These are phyloP conservation scores for Scomber japonicus DNA, from an alignment of 2,113 vertebrate genomes.

Conservation along the genomic window DNA sequence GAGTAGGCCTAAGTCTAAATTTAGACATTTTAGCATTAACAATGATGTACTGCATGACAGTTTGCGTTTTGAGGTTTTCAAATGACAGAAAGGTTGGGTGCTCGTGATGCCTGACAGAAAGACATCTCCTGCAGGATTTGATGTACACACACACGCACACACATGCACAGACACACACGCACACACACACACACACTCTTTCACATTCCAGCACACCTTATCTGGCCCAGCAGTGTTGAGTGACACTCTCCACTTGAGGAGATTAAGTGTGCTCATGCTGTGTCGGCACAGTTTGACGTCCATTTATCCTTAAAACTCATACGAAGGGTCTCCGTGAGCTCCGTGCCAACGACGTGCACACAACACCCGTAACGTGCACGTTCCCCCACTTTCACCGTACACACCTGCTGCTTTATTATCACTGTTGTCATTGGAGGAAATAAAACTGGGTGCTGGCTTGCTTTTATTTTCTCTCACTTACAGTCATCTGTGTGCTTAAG, in stretches of 20 bases:
- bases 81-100: conserved; percentile 3
- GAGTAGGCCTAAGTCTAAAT: conserved; percentile 21
- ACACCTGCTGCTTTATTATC: conserved; percentile 31
- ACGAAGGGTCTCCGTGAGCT: conserved; percentile 56
- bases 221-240: conserved; percentile 72
- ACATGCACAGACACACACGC: conserved; percentile 23
- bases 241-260: conserved; percentile 74
- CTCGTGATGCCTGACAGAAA: conserved; percentile 37
- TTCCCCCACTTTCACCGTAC: conserved; percentile 6
- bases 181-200: conserved; percentile 32
- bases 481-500: conserved; percentile 9
- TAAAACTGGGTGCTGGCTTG: background rate
- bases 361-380: conserved; percentile 31
- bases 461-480: background rate
- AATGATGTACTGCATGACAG: conserved; percentile 2
- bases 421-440: conserved; percentile 19
- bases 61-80: conserved; percentile 12
- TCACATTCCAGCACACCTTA: conserved; percentile 63
- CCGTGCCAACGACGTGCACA: conserved; percentile 31
- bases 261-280: conserved; percentile 78
- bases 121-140: conserved; percentile 27
- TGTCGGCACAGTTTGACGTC: conserved; percentile 69
- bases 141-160: conserved; percentile 6
- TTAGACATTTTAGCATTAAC: conserved; percentile 25
- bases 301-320: conserved; percentile 77